phyloP scores from a whole-genome alignment of 2,888 invertebrate species.

The Apamea monoglypha region DNA sequence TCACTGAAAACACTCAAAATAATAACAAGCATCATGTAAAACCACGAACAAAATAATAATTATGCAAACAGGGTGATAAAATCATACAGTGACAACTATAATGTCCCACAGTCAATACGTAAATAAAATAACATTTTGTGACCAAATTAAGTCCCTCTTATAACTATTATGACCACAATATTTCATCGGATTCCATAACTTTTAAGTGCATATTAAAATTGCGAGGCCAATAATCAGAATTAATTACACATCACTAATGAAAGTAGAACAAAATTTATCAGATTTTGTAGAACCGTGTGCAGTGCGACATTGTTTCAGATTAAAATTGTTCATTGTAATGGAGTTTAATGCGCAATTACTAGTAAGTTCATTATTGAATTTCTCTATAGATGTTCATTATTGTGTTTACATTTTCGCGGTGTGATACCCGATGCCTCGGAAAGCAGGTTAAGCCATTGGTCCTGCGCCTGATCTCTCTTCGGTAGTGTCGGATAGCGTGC shows the following conservation, averaged over 20 bases:
- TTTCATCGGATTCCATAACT: slow-evolving; percentile 28
- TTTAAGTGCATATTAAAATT: slow-evolving; percentile 35
- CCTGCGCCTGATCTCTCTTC: no score
- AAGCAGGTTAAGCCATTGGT: no score
- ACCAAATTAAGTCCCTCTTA: slow-evolving; percentile 4
- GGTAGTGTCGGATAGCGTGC: no score
- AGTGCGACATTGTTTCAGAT: slow-evolving; percentile 16
- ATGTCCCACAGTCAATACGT: not conserved
- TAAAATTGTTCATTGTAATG: slow-evolving; percentile 18
- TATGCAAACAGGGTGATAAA: slow-evolving; percentile 28
- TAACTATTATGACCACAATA: slow-evolving; percentile 30
- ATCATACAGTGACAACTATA: not conserved
- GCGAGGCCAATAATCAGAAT: slow-evolving; percentile 16
- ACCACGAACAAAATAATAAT: slow-evolving; percentile 15
- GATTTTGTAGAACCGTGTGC: slow-evolving; percentile 9
- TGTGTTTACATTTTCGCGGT: no score
- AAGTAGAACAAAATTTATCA: slow-evolving; percentile 10
- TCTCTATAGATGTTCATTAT: not conserved
- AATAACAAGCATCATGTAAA: not conserved
- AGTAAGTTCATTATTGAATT: not conserved
- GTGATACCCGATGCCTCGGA: no score
- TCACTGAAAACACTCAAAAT: not conserved
- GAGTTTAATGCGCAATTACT: slow-evolving; percentile 9
- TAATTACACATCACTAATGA: slow-evolving; percentile 37
- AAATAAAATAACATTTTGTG: slow-evolving; percentile 19